These are phyloP conservation scores for Drosophila teissieri DNA, from an alignment of 1,140 invertebrate genomes.

Conservation along the genomic window DNA sequence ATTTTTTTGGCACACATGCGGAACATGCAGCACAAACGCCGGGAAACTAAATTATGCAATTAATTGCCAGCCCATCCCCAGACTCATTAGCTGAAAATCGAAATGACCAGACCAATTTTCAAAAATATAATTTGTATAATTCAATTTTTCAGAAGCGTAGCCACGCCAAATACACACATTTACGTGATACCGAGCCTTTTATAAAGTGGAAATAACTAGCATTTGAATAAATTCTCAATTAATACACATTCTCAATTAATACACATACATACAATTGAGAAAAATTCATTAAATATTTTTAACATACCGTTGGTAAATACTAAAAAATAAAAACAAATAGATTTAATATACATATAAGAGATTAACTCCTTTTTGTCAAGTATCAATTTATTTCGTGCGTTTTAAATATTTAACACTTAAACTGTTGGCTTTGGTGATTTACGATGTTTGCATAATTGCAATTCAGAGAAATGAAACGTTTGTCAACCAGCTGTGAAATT, in stretches of 20 bases:
- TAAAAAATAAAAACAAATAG: too few relatives aligned
- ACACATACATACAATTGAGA: too few relatives aligned
- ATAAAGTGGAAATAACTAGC: too few relatives aligned
- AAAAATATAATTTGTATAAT: conserved; percentile 25
- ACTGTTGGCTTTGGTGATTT: conserved; percentile 12
- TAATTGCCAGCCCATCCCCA: conserved; percentile 37
- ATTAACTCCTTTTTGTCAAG: not conserved
- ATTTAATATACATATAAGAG: too few relatives aligned
- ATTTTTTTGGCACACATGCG: conserved; percentile 55
- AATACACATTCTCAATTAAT: too few relatives aligned
- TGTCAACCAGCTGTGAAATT: not conserved
- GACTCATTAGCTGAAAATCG: conserved; percentile 38
- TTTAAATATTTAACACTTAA: conserved; percentile 18
- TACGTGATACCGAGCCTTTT: too few relatives aligned
- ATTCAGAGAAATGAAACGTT: not conserved
- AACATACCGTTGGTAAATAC: too few relatives aligned
- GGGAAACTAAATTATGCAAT: conserved; percentile 62
- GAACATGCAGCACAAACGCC: conserved; percentile 48
- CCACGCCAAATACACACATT: not conserved
- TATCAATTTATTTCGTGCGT: conserved; percentile 18
- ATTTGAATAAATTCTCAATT: too few relatives aligned
- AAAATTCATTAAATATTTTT: too few relatives aligned
- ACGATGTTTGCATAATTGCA: conserved; percentile 3
- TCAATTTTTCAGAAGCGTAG: conserved; percentile 5
- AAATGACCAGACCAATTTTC: conserved; percentile 25